A percentile compares a stretch with the other conserved stretches of the same genome.
These are phyloP conservation scores for Escarpia spicata DNA, from an alignment of 2,888 invertebrate genomes.

Conservation along the genomic window DNA sequence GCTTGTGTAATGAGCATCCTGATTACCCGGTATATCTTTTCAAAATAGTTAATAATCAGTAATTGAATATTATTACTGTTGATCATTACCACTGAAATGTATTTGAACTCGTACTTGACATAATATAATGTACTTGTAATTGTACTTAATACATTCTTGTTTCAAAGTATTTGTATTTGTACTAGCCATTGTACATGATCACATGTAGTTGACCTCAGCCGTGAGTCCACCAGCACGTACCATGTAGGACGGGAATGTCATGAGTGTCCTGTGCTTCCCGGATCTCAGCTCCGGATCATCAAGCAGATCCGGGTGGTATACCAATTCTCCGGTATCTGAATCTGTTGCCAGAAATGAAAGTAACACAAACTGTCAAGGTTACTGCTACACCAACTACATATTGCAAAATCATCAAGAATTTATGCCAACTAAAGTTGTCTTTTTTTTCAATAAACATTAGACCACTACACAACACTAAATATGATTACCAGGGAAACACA, in stretches of 20 bases:
- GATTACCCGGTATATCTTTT: too few relatives aligned
- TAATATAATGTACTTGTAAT: too few relatives aligned
- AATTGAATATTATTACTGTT: too few relatives aligned
- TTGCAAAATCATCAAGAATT: neutral
- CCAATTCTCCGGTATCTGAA: constrained; percentile 30
- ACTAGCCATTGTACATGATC: neutral
- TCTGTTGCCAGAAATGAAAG: neutral
- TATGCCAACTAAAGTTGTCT: neutral
- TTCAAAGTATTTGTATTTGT: too few relatives aligned
- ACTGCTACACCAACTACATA: neutral
- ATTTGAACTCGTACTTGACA: too few relatives aligned
- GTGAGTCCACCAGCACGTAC: constrained; percentile 47
- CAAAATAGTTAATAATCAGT: too few relatives aligned
- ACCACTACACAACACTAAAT: neutral
- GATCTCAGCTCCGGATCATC: constrained; percentile 81
- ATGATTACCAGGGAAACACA: neutral
- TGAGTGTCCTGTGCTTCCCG: constrained; percentile 68
- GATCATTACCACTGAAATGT: too few relatives aligned
- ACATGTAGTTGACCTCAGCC: neutral
- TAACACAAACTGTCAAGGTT: neutral
- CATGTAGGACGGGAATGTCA: constrained; percentile 68
- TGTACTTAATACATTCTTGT: too few relatives aligned
- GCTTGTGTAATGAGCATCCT: too few relatives aligned
- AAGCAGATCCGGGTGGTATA: constrained; percentile 85
- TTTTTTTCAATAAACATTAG: neutral